Percentiles rank a stretch among this genome's conserved stretches.
Evolutionary conservation across 2,888 invertebrate genomes (phyloP).

Genomic region (Pimpla rufipes): DNA sequence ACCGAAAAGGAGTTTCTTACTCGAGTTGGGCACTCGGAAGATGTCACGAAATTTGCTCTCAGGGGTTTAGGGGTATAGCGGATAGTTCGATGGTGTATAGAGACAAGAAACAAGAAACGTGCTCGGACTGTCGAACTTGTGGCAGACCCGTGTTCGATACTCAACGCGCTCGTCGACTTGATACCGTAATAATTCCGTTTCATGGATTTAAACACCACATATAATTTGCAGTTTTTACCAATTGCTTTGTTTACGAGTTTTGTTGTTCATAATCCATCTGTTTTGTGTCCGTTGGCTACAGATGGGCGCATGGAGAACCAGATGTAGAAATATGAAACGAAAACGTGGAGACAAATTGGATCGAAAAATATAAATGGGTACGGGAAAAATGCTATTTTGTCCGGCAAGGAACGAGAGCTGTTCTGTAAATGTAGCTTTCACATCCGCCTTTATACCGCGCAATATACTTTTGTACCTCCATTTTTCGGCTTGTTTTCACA

Average conservation of each 20-base stretch:
- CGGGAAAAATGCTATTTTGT: too few relatives aligned
- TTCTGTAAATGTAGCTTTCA: slow-evolving; percentile 26
- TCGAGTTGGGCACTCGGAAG: slow-evolving; percentile 51
- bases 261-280: too few relatives aligned
- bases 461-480: not conserved
- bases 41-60: slow-evolving; percentile 54
- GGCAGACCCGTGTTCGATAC: slow-evolving; percentile 17
- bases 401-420: slow-evolving; percentile 10
- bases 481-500: not conserved
- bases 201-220: too few relatives aligned
- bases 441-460: not conserved
- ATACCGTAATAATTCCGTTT: not conserved
- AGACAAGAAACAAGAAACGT: slow-evolving; percentile 50
- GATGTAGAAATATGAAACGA: too few relatives aligned
- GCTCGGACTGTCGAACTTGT: slow-evolving; percentile 47
- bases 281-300: too few relatives aligned
- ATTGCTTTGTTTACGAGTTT: too few relatives aligned
- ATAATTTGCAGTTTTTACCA: too few relatives aligned
- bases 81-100: not conserved
- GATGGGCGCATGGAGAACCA: too few relatives aligned
- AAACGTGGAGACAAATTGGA: too few relatives aligned
- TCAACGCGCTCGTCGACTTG: slow-evolving; percentile 13
- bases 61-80: slow-evolving; percentile 15
- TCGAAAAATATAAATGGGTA: too few relatives aligned
- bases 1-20: slow-evolving; percentile 52